phyloP scores from a whole-genome alignment of 2,888 invertebrate genomes.

The Oxystoma pomonae region DNA sequence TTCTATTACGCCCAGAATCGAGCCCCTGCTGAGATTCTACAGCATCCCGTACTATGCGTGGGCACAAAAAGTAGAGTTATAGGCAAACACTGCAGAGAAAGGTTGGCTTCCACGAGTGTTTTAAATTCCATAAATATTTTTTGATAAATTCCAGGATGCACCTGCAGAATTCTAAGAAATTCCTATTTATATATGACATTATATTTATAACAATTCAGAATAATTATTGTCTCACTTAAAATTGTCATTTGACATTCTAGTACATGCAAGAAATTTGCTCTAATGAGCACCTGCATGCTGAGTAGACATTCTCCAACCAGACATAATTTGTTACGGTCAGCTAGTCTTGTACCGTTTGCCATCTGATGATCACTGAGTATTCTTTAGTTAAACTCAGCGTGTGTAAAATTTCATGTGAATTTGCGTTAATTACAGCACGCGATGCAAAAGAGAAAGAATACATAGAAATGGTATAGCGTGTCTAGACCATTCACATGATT shows the following conservation, averaged over 20 bases:
- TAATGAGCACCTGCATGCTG: neutral
- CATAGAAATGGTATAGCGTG: no score
- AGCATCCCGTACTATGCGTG: no score
- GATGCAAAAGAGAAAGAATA: no score
- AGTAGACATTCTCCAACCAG: neutral
- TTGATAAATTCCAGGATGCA: neutral
- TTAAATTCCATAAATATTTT: no score
- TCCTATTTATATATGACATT: neutral
- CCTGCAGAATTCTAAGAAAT: neutral
- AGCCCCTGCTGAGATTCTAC: no score
- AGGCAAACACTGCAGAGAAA: no score
- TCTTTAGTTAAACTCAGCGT: neutral
- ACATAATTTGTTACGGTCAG: neutral
- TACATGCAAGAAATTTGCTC: neutral
- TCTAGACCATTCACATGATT: no score
- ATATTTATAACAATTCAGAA: neutral
- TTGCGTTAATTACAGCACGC: neutral
- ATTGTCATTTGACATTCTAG: neutral
- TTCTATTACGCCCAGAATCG: no score
- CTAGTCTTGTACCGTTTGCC: neutral
- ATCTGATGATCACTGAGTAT: neutral
- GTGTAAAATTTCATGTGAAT: neutral
- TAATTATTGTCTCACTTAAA: neutral
- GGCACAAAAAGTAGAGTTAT: no score
- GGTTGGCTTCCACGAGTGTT: no score